Evolutionary conservation across 2,797 vertebrate genomes (phyloP).

Genomic region (Notoglanidium macrostoma): DNA sequence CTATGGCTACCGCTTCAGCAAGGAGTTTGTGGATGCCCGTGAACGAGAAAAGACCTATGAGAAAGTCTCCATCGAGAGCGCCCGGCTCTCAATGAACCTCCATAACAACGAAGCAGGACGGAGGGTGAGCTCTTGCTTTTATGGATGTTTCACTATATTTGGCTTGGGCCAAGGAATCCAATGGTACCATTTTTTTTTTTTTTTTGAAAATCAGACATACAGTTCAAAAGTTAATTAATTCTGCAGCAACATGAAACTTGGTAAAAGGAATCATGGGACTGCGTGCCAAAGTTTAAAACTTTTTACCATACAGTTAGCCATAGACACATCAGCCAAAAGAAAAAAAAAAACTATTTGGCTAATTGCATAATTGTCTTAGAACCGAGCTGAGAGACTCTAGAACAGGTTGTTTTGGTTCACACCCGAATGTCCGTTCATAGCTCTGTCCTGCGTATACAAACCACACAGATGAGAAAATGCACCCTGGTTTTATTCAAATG

Average conservation of each 20-base stretch:
- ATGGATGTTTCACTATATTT: background rate
- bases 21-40: constrained; percentile 96
- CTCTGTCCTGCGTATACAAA: background rate
- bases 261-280: too few species aligned
- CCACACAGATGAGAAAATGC: background rate
- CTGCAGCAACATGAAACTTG: too few species aligned
- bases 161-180: too few species aligned
- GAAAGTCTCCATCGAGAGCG: constrained; percentile 87
- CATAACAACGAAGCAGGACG: constrained; percentile 97
- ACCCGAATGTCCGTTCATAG: background rate
- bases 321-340: background rate
- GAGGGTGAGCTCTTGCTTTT: constrained; percentile 77
- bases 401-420: background rate
- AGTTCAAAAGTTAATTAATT: background rate
- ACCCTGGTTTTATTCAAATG: background rate
- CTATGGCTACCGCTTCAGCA: constrained; percentile 95
- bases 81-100: constrained; percentile 91
- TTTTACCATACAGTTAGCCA: too few species aligned
- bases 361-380: background rate
- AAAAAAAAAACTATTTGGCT: background rate
- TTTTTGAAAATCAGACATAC: too few species aligned
- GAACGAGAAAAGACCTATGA: constrained; percentile 92
- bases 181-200: too few species aligned
- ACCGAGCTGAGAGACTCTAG: background rate
- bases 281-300: too few species aligned